Evolutionary conservation across 2,797 vertebrate species (phyloP), one percentile per base, ranked within the genome.

Genomic region (Sebastiscus albofasciatus): DNA sequence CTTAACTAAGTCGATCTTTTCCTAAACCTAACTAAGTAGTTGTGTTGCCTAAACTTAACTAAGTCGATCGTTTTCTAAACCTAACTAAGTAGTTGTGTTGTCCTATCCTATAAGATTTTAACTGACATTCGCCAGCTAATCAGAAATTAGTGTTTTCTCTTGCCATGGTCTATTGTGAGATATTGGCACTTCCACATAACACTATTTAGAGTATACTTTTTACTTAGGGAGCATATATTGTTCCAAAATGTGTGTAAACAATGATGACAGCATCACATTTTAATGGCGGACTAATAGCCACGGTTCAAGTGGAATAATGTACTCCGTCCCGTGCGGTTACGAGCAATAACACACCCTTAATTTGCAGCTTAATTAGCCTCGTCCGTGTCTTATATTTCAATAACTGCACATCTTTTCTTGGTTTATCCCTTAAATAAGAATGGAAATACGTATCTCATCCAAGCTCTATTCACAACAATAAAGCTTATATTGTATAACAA

Each of bases 51-150:
- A 34, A 34, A 0, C 34, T 34, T 34, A 34, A 34, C 34, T 0
- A 34, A 0, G 10, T 34, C 10, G 34, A 34, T 34, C 0, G 11
- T 11, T 34, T 36, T 0, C 34, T 36, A 5, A 36, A 5, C 0
- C 34, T 36, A 36, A 36, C 34, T 36, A 36, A 36, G 34, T 36
- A 36, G 36, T 39, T 39, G 36, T 39, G 36, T 39, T 39, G 36
- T 13, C 1, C 36, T 39, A 39, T 39, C 36, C 36, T 39, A 39
- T 39, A 13, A 13, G 11, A 39, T 39, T 39, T 39, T 39, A 39
- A 39, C 36, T 14, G 13, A 39, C 36, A 39, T 39, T 39, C 13
- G 13, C 36, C 42, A 46, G 42, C 42, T 46, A 16, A 16, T 46
- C 42, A 46, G 13, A 18, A 46, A 46, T 46, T 0, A 18, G 13